A percentile compares a stretch with the other conserved stretches of the same genome.
These are phyloP conservation scores for Euwallacea similis DNA, from an alignment of 1,140 invertebrate species.

Conservation along the genomic window DNA sequence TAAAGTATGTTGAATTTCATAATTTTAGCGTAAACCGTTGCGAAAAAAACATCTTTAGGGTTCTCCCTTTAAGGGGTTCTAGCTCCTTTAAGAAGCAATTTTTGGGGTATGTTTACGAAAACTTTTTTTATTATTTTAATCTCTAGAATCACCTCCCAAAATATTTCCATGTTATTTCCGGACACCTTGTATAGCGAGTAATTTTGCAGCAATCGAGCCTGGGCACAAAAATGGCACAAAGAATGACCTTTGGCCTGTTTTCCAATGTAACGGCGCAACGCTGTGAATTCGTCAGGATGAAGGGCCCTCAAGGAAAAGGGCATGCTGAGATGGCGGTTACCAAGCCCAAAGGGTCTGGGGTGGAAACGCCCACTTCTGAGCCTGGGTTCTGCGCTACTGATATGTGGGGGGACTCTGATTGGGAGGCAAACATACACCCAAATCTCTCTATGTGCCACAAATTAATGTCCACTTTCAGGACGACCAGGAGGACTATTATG, in stretches of 20 bases:
- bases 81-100: too few relatives aligned
- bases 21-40: too few relatives aligned
- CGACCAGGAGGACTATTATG: slow-evolving; percentile 81
- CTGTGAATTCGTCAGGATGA: slow-evolving; percentile 97
- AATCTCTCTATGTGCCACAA: not conserved
- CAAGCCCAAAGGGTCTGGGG: slow-evolving; percentile 84
- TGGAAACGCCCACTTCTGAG: slow-evolving; percentile 94
- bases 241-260: slow-evolving; percentile 93
- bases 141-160: too few relatives aligned
- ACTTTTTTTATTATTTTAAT: too few relatives aligned
- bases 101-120: too few relatives aligned
- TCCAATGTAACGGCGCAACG: slow-evolving; percentile 76
- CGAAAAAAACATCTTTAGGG: too few relatives aligned
- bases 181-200: not conserved
- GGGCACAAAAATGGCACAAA: slow-evolving; percentile 91
- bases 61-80: too few relatives aligned
- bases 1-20: too few relatives aligned
- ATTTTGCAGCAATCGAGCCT: slow-evolving; percentile 79
- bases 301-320: slow-evolving; percentile 94
- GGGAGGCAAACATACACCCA: slow-evolving; percentile 58
- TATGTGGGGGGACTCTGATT: slow-evolving; percentile 78
- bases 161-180: too few relatives aligned
- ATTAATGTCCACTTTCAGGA: slow-evolving; percentile 50
- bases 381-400: slow-evolving; percentile 82
- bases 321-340: slow-evolving; percentile 98